Base-by-base conservation (phyloP, 2,797 vertebrate genomes). In the Meriones psammophilus region DNA sequence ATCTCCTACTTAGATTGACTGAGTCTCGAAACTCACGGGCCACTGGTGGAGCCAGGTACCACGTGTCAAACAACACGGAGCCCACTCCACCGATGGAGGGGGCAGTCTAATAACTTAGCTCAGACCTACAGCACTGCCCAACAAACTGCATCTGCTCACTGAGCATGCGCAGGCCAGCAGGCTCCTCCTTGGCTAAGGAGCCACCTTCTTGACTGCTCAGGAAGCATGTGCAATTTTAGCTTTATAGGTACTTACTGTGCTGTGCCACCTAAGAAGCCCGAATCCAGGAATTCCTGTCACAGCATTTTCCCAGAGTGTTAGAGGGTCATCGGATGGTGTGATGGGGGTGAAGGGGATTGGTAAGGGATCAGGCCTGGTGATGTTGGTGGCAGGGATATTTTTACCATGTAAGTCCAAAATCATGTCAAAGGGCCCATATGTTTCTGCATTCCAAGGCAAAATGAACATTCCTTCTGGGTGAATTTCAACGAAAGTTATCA, bases 81-180 rank as follows among this genome's bases (percentile, higher is more conserved):
- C 18, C 46, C 2, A n/a, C 15, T 0, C 0, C 12, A 15, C 13
- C 28, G 73, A 46, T 88, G 56, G 18, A 74, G 46, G 46, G 14
- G 76, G 77, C 8, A 4, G 0, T 0, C 1, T 4, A 28, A 33
- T 15, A n/a, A 50, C 28, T n/a, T n/a, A 64, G 69, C 58, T 76
- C 26, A 18, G 50, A 1, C 26, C 71, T 8, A 20, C 42, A 9
- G 0, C 0, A 26, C 28, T 15, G 62, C 14, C 54, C 1, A 14
- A 30, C 4, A 12, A 3, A 30, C 50, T 1, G 0, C 3, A 22
- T 36, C 60, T 8, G 28, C 24, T 77, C 4, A 8, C 13, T 5
- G 12, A 76, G 5, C 8, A 24, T n/a, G 28, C 3, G 28, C 14
- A 66, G 54, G 6, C 18, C 17, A 17, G 7, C 8, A 15, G 0